phyloP scores from a whole-genome alignment of 2,113 vertebrate species.

The Pteropus alecto region DNA sequence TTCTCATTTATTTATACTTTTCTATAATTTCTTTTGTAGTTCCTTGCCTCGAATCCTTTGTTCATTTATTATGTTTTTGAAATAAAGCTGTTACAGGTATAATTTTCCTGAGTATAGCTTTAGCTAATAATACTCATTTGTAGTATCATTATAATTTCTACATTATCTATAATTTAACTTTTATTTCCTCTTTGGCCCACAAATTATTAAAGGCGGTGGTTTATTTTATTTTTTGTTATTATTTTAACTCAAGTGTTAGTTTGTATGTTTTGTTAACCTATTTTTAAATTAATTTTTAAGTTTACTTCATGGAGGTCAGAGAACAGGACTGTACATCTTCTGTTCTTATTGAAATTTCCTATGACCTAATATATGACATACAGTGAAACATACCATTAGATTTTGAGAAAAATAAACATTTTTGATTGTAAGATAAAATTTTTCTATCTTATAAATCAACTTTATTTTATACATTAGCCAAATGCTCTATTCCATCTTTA shows the following conservation, averaged over 20 bases:
- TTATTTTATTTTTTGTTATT: conserved; percentile 17
- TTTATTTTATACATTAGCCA: conserved; percentile 32
- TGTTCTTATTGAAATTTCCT: conserved; percentile 3
- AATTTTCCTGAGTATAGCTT: background rate
- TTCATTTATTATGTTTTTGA: background rate
- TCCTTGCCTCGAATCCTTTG: background rate
- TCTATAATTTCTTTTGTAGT: background rate
- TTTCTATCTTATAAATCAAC: conserved; percentile 36
- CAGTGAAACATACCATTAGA: background rate
- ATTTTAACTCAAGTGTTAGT: conserved; percentile 6
- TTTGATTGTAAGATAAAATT: conserved; percentile 40
- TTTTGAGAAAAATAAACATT: background rate
- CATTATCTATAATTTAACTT: background rate
- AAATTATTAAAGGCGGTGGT: conserved; percentile 13
- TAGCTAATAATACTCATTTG: background rate
- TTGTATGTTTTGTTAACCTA: conserved; percentile 5
- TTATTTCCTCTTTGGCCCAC: conserved; percentile 4
- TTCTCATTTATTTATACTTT: background rate
- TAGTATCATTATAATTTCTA: background rate
- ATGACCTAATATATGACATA: background rate
- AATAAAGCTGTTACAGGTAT: background rate
- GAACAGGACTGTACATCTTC: background rate
- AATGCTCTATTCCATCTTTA: conserved; percentile 6
- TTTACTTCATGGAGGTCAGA: conserved; percentile 5
- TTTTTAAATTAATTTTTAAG: background rate